A percentile compares a stretch with the other conserved stretches of the same genome.
phyloP scores from a whole-genome alignment of 2,797 vertebrate genomes.

The Pipistrellus nathusii region DNA sequence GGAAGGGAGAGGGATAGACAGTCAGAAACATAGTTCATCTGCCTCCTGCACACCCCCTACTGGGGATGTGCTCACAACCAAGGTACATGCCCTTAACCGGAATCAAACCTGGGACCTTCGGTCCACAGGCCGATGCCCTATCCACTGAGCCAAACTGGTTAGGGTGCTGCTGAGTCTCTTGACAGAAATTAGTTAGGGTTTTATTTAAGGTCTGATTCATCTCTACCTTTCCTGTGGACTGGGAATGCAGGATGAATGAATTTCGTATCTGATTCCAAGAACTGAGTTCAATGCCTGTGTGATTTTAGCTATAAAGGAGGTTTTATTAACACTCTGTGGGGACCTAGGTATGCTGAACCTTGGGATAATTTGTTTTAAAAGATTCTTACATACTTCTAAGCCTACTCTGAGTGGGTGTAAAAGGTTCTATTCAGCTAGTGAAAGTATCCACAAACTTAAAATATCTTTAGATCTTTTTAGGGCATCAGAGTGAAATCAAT shows the following conservation, averaged over 20 bases:
- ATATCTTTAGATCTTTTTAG: neutral
- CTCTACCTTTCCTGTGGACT: neutral
- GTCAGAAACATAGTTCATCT: no score
- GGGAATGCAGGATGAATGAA: neutral
- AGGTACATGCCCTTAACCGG: no score
- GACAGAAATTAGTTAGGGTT: neutral
- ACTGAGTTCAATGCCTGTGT: neutral
- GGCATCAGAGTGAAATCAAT: neutral
- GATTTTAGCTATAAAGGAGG: neutral
- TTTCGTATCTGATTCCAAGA: neutral
- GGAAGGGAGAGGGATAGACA: no score
- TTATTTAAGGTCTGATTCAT: neutral
- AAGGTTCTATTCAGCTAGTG: neutral
- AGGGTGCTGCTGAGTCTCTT: no score
- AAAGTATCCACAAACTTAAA: neutral
- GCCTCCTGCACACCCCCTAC: no score
- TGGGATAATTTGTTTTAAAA: neutral
- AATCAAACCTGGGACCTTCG: no score
- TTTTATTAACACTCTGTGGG: neutral
- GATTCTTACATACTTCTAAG: neutral
- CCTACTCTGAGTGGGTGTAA: neutral
- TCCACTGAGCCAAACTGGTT: no score
- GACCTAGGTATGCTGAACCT: neutral
- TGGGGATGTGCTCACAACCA: no score
- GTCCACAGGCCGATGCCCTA: no score